Evolutionary conservation across 2,797 vertebrate genomes (phyloP).

Genomic region (Amphiprion clarkii): DNA sequence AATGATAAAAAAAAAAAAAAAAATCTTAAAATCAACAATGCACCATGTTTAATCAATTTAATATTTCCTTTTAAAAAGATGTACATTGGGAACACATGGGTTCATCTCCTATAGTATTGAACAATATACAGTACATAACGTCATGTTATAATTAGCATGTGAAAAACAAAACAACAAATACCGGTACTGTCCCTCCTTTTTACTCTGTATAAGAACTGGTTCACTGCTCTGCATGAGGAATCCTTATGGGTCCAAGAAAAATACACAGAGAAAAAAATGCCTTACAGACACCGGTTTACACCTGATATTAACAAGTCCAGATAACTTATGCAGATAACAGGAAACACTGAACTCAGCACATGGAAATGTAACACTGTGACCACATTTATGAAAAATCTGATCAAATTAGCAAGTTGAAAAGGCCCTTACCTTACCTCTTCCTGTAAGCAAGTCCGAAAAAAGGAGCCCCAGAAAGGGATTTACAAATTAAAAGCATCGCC

Average conservation of each 20-base stretch:
- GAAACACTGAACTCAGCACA: background rate
- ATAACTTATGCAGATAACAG: background rate
- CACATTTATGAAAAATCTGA: background rate
- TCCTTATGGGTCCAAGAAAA: slow-evolving; percentile 36
- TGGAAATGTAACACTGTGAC: background rate
- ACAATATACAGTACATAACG: slow-evolving; percentile 78
- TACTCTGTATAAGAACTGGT: slow-evolving; percentile 54
- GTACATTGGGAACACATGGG: slow-evolving; percentile 72
- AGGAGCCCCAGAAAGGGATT: background rate
- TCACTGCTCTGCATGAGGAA: slow-evolving; percentile 62
- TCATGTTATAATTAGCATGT: slow-evolving; percentile 74
- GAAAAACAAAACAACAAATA: slow-evolving; percentile 69
- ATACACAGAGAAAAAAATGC: slow-evolving; percentile 41
- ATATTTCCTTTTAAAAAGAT: slow-evolving; percentile 81
- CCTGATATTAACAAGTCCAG: background rate
- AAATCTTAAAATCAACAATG: slow-evolving; percentile 67
- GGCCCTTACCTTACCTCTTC: background rate
- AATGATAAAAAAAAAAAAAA: background rate
- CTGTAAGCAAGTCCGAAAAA: background rate
- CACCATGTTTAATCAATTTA: slow-evolving; percentile 80
- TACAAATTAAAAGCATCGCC: background rate
- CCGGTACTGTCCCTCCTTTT: slow-evolving; percentile 61
- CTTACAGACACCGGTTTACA: slow-evolving; percentile 28
- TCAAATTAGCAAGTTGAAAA: background rate
- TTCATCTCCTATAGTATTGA: slow-evolving; percentile 69